Conservation (phyloP, 2,797 vertebrate genomes). For the Propithecus deckenii region DNA sequence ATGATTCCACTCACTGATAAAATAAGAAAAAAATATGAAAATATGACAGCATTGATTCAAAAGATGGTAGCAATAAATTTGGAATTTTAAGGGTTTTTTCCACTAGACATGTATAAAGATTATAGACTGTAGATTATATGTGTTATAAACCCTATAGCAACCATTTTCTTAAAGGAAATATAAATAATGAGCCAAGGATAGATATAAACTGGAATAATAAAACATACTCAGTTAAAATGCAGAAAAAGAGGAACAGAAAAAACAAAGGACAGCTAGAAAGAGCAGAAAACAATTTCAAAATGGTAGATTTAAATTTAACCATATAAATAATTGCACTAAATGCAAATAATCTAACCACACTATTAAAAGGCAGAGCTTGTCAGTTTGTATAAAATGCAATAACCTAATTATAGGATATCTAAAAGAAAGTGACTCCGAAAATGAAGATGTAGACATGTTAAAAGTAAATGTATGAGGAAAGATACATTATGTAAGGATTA, state of each 20-base stretch:
- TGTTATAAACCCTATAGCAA: not conserved
- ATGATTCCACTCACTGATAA: not conserved
- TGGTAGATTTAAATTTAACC: not conserved
- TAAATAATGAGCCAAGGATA: not conserved
- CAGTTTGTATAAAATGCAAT: not conserved
- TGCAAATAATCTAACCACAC: not conserved
- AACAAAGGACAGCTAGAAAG: not conserved
- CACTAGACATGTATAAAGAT: not conserved
- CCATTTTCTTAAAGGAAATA: not conserved
- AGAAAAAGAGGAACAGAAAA: not conserved
- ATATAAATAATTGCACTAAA: not conserved
- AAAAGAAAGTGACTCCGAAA: not conserved
- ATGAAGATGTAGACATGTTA: not conserved
- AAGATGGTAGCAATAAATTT: not conserved
- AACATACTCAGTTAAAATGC: not conserved
- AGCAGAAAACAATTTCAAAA: not conserved
- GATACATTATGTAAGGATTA: not conserved
- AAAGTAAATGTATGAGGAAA: conserved; percentile 15
- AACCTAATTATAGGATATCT: not conserved
- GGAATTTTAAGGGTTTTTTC: not conserved
- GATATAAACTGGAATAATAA: not conserved
- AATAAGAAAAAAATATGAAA: not conserved
- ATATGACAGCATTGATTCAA: not conserved
- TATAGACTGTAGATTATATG: not conserved
- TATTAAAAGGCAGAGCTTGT: not conserved